phyloP scores from a whole-genome alignment of 2,113 vertebrate species.

The Rhagologus leucostigma region DNA sequence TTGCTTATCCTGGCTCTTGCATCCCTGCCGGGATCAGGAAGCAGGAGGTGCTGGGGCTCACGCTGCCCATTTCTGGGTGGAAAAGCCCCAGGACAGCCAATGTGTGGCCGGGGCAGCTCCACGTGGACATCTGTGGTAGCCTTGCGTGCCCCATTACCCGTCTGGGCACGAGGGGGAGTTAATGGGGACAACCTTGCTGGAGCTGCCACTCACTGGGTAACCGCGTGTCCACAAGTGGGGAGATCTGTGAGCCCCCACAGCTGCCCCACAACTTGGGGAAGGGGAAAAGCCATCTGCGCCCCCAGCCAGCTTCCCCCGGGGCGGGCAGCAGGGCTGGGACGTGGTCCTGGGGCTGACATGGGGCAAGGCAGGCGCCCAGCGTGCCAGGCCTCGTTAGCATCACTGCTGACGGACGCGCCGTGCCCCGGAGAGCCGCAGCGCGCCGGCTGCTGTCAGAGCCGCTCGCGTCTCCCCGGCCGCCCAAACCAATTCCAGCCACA shows the following conservation, averaged over 20 bases:
- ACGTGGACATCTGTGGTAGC: neutral
- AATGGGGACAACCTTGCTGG: neutral
- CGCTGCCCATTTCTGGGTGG: neutral
- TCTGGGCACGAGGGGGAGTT: neutral
- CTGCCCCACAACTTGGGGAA: neutral
- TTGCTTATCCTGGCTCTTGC: neutral
- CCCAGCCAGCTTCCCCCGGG: neutral
- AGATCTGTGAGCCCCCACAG: rapidly evolving
- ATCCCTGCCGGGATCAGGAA: rapidly evolving
- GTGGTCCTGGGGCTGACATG: neutral
- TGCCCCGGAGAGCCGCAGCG: neutral
- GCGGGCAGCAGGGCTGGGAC: neutral
- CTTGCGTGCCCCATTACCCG: rapidly evolving
- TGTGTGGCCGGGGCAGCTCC: rapidly evolving
- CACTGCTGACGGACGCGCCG: rapidly evolving
- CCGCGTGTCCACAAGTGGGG: rapidly evolving
- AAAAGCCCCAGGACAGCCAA: neutral
- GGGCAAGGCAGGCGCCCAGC: rapidly evolving
- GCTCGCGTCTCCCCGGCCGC: neutral
- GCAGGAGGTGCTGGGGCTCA: neutral
- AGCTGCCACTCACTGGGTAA: neutral
- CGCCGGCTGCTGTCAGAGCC: neutral
- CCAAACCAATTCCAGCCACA: neutral
- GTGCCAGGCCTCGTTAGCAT: neutral
- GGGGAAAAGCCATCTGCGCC: neutral